Evolutionary conservation across 2,113 vertebrate genomes (phyloP).

Genomic region (Callionymus lyra): DNA sequence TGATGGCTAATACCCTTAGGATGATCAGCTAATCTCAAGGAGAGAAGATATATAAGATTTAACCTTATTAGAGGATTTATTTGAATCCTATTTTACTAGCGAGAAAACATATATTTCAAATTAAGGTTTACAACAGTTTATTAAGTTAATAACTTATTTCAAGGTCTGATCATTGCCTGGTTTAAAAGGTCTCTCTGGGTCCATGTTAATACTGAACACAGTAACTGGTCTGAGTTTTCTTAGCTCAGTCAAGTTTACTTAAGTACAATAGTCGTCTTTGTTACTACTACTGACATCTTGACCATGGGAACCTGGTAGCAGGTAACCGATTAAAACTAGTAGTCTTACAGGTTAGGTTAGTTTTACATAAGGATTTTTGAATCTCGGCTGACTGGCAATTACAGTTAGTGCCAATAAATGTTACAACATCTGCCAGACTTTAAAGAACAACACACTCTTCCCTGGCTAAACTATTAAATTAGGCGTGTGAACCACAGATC

Average conservation of each 20-base stretch:
- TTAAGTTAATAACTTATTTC: too few relatives aligned
- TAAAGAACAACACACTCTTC: conserved; percentile 29
- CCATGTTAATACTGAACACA: too few relatives aligned
- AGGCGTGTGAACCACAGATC: too few relatives aligned
- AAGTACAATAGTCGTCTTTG: conserved; percentile 8
- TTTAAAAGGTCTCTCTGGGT: too few relatives aligned
- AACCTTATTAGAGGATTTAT: conserved; percentile 1
- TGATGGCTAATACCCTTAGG: too few relatives aligned
- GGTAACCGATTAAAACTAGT: conserved; percentile 39
- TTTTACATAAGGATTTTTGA: conserved; percentile 53
- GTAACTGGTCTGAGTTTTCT: too few relatives aligned
- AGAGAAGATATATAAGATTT: neutral
- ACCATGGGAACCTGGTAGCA: neutral
- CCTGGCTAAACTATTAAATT: too few relatives aligned
- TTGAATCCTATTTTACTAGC: too few relatives aligned
- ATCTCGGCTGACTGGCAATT: conserved; percentile 54
- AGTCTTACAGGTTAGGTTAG: conserved; percentile 46
- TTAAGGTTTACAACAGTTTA: too few relatives aligned
- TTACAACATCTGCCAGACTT: conserved; percentile 31
- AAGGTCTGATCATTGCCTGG: too few relatives aligned
- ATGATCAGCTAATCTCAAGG: too few relatives aligned
- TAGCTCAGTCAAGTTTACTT: neutral
- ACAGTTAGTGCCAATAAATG: conserved; percentile 42
- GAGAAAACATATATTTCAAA: too few relatives aligned
- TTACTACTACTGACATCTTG: conserved; percentile 3